Evolutionary conservation across 2,888 invertebrate species (phyloP).

Genomic region (Temnothorax unifasciatus): DNA sequence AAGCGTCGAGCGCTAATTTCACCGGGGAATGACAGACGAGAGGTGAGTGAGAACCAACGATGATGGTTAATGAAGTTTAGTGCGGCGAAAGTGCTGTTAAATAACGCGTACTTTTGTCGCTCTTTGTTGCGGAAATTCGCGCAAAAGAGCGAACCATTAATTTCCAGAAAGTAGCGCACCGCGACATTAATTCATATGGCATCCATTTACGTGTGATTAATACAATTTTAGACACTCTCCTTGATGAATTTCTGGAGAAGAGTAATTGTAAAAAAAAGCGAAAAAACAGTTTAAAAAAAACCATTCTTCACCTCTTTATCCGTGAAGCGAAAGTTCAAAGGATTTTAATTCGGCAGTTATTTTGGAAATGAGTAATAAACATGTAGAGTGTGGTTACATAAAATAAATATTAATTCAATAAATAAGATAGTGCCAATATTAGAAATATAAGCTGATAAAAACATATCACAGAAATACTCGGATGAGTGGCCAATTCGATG

Average conservation of each 20-base stretch:
- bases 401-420: not conserved
- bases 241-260: conserved; percentile 16
- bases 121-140: conserved; percentile 14
- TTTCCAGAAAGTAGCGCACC: conserved; percentile 22
- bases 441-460: not conserved
- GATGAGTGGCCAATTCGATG: not conserved
- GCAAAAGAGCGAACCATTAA: conserved; percentile 33
- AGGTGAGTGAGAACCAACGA: conserved; percentile 22
- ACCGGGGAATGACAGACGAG: not conserved
- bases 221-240: not conserved
- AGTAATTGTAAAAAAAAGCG: conserved; percentile 1
- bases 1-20: conserved; percentile 29
- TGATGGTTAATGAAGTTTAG: conserved; percentile 38
- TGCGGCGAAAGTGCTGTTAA: conserved; percentile 60
- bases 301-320: not conserved
- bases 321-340: conserved; percentile 16
- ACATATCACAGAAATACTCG: not conserved
- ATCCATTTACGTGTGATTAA: not conserved
- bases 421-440: not conserved
- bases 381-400: not conserved
- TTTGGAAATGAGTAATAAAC: not conserved
- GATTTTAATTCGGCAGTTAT: not conserved
- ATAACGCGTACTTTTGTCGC: conserved; percentile 28
- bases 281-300: conserved; percentile 4
- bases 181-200: conserved; percentile 40